Base-by-base conservation (phyloP, 1,140 invertebrate genomes). In the Whitmania pigra region DNA sequence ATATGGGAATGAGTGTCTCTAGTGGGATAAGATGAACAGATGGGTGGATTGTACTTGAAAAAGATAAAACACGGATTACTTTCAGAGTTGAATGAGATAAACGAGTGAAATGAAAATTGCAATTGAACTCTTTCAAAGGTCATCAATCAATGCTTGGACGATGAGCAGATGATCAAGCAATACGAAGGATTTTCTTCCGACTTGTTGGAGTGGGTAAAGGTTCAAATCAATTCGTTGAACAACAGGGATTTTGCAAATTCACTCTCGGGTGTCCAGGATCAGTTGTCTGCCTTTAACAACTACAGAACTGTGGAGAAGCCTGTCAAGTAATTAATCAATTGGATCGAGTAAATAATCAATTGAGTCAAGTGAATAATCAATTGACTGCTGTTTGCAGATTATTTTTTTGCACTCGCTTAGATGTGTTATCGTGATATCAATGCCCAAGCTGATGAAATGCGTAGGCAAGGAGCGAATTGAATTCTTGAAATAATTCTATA, bases 231-330 rank as follows among this genome's bases (percentile, higher is more conserved):
- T 71, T 87, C 90, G 40, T 85, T 99, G 7, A 93, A 93, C 15
- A 94, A 98, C 80, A 85, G 97, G 73, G 87, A 90, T 73, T 99
- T 99, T 83, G 90, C 92, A 36, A 99, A 99, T 82, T 97, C 93
- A 0, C 82, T 99, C 72, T 86, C 87, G 63, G 96, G 95, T 17
- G 96, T 99, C 0, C 93, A 98, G 76, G 89, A 93, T 67, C 95
- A 99, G 80, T 83, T 99, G 60, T 87, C 89, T 17, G 92, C 95
- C 78, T 99, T 99, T 83, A 96, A 94, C 74, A 92, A 92, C 75
- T 99, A 99, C 80, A 88, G 96, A 75, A 98, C 93, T 29, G 92
- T 96, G 3, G 97, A 99, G 82, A 99, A 99, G 86, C 96, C 96
- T 55, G 93, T 94, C 2, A 98, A 98, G 86, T 86, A 82, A 79